Conservation (phyloP, 2,888 invertebrate species). For the Hypolimnas misippus region DNA sequence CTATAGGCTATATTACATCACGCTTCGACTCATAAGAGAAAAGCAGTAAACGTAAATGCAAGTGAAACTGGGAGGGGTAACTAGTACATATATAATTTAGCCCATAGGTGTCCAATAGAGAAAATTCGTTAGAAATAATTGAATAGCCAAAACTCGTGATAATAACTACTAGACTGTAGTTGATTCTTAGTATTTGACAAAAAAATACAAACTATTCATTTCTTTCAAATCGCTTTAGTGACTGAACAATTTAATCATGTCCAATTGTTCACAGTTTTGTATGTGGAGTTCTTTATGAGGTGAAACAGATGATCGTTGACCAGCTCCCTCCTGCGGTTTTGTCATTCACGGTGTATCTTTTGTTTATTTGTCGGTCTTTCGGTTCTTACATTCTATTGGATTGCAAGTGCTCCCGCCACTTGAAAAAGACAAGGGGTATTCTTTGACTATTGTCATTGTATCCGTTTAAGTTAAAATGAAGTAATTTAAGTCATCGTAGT, state of each 20-base stretch:
- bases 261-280: conserved; percentile 30
- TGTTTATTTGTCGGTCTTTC: conserved; percentile 37
- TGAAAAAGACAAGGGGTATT: conserved; percentile 24
- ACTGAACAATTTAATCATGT: conserved; percentile 29
- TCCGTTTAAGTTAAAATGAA: conserved; percentile 14
- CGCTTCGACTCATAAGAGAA: too few species aligned
- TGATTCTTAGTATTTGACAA: not conserved
- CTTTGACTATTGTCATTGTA: conserved; percentile 36
- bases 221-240: conserved; percentile 11
- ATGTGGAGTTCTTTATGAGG: conserved; percentile 31
- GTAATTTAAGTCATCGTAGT: not conserved
- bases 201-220: conserved; percentile 9
- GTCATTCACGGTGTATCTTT: conserved; percentile 53
- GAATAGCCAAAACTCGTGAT: too few species aligned
- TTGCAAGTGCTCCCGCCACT: conserved; percentile 30
- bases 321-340: conserved; percentile 52
- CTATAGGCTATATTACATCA: too few species aligned
- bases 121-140: too few species aligned
- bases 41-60: too few species aligned
- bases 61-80: too few species aligned
- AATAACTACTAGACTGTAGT: not conserved
- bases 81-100: too few species aligned
- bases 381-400: conserved; percentile 27
- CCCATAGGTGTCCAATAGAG: too few species aligned
- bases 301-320: conserved; percentile 40